phyloP scores from a whole-genome alignment of 2,113 vertebrate species.

The Lasiurus borealis region DNA sequence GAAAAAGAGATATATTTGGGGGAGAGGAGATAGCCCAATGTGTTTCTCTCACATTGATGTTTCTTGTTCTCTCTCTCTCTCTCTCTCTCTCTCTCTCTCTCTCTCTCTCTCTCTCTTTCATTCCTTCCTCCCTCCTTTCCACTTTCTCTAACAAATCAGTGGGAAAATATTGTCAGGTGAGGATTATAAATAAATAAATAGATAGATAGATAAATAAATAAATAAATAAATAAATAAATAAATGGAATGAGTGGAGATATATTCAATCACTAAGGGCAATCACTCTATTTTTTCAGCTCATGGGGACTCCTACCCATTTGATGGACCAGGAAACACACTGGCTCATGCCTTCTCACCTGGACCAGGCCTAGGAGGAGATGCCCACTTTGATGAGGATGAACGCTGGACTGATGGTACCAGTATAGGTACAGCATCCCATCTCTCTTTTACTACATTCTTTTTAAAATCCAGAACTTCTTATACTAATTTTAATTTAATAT shows the following conservation, averaged over 20 bases:
- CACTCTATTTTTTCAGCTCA: slow-evolving; percentile 67
- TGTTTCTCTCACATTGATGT: no score
- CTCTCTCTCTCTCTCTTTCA: no score
- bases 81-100: no score
- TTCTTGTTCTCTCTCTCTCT: no score
- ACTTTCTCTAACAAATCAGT: no score
- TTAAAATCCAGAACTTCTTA: neutral
- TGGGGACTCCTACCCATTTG: slow-evolving; percentile 67
- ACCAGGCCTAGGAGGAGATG: slow-evolving; percentile 73
- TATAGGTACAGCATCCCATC: neutral
- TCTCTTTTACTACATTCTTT: neutral
- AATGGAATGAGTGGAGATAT: neutral
- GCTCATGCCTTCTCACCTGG: slow-evolving; percentile 75
- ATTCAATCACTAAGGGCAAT: neutral
- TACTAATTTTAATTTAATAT: neutral
- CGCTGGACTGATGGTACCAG: slow-evolving; percentile 22
- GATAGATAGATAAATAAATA: no score
- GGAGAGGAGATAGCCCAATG: no score
- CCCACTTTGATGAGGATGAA: slow-evolving; percentile 75
- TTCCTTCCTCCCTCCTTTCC: no score
- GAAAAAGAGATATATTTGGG: neutral
- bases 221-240: no score
- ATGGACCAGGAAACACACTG: slow-evolving; percentile 67
- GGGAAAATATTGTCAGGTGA: no score
- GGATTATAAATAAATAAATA: no score